Evolutionary conservation across 2,113 vertebrate genomes (phyloP), one percentile per base, ranked within the genome.

Genomic region (Chamaetylas fuelleborni): DNA sequence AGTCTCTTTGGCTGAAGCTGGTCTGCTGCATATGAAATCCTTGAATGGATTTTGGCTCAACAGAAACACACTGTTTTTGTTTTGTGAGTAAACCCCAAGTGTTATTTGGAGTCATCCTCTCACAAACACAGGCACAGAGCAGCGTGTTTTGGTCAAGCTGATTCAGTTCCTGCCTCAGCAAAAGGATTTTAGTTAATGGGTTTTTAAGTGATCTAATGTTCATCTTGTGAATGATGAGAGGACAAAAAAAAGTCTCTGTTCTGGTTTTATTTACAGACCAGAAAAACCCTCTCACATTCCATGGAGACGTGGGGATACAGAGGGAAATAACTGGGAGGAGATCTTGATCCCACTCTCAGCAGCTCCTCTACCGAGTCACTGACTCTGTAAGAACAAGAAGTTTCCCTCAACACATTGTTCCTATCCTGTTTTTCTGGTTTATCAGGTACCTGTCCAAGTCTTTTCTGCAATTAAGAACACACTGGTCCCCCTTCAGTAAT

Each of bases 401-500:
- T 79, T 95, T 78, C 51, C 64, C n/a, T 70, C 36, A 56, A 85
- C 57, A 88, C 34, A 34, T 67, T 76, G 29, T 77, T 85, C 51
- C 54, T 82, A 77, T 56, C 92, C 94, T 73, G 92, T 71, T 96
- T 92, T 95, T 96, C 96, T 88, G 89, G 86, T 96, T 96, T 97
- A 84, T 96, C 88, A 78, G 69, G 84, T 90, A 84, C 58, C 31
- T 47, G 56, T 60, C 36, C 57, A 86, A 77, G 48, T 72, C 26
- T 84, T 86, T 95, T 61, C 71, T 69, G 67, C 53, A 74, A 29
- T 89, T 87, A 77, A 88, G 73, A 92, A 74, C 67, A 58, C 70
- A 67, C 66, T 57, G 65, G 40, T 73, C 61, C 51, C 78, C 58
- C 9, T 74, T 88, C 87, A 51, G 48, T 51, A 92, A 78, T 65